phyloP scores from a whole-genome alignment of 2,113 vertebrate species.

The Columbina picui region DNA sequence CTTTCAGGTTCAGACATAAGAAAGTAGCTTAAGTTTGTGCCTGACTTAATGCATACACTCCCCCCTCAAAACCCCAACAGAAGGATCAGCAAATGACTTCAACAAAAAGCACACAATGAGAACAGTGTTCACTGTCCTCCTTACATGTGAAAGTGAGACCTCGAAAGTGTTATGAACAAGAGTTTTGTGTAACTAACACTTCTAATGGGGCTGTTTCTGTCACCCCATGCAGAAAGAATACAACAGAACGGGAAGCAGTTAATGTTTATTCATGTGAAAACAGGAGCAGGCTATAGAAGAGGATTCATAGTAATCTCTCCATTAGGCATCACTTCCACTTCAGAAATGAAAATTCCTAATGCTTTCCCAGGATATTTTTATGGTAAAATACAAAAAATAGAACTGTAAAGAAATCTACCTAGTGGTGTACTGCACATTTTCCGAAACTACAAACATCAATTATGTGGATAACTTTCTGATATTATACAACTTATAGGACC shows the following conservation, averaged over 20 bases:
- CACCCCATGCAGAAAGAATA: slow-evolving; percentile 10
- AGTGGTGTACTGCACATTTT: accelerated
- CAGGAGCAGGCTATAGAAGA: slow-evolving; percentile 15
- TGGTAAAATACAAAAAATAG: neutral
- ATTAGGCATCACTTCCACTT: neutral
- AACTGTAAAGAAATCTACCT: neutral
- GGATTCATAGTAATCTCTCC: neutral
- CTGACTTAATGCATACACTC: neutral
- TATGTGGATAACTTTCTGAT: neutral
- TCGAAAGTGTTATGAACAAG: neutral
- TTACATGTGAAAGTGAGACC: neutral
- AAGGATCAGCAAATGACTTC: neutral
- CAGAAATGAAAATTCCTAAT: neutral
- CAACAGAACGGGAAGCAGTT: slow-evolving; percentile 30
- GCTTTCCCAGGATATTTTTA: neutral
- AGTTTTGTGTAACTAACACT: neutral
- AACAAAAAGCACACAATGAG: neutral
- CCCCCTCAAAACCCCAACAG: neutral
- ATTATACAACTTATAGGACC: neutral
- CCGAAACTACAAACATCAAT: neutral
- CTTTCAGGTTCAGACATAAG: neutral
- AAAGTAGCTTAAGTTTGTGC: neutral
- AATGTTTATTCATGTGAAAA: slow-evolving; percentile 51
- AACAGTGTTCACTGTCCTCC: neutral
- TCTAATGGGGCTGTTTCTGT: neutral